phyloP scores from a whole-genome alignment of 53 echinoderm and acorn worm genomes.

The Henricia sp. region DNA sequence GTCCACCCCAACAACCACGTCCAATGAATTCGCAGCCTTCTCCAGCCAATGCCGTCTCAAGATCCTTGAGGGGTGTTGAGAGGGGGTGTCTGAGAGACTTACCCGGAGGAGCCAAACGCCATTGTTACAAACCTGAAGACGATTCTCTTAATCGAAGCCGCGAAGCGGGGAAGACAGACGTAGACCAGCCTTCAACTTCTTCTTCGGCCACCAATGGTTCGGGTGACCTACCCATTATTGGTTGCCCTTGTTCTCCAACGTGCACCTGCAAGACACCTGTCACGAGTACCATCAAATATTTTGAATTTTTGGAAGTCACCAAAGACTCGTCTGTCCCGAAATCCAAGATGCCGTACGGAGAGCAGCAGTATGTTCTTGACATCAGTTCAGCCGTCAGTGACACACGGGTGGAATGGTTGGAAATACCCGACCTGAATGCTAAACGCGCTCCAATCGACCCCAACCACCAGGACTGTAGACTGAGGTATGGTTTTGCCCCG shows the following conservation, averaged over 20 bases:
- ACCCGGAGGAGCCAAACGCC: slow-evolving; percentile 21
- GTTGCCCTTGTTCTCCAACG: slow-evolving; percentile 38
- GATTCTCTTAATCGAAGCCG: neutral
- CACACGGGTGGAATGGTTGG: slow-evolving; percentile 35
- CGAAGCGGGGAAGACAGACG: neutral
- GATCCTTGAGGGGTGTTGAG: slow-evolving; percentile 18
- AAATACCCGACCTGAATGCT: slow-evolving; percentile 27
- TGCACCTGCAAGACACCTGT: slow-evolving; percentile 31
- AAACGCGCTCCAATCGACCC: neutral
- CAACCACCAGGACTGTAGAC: neutral
- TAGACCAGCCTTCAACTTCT: too few relatives aligned
- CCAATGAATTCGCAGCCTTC: neutral
- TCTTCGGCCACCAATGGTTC: neutral
- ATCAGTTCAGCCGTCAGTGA: slow-evolving; percentile 17
- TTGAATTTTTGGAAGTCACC: too few relatives aligned
- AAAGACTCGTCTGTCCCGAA: too few relatives aligned
- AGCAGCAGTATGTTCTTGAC: slow-evolving; percentile 64
- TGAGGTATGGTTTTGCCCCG: slow-evolving; percentile 49
- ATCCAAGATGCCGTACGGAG: neutral
- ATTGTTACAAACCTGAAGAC: neutral
- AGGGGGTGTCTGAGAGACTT: slow-evolving; percentile 18
- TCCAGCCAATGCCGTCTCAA: neutral
- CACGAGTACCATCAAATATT: too few relatives aligned
- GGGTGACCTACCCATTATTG: neutral
- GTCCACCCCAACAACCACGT: neutral